These are phyloP conservation scores for Acrobasis consociella DNA, from an alignment of 2,888 invertebrate genomes.

Conservation along the genomic window DNA sequence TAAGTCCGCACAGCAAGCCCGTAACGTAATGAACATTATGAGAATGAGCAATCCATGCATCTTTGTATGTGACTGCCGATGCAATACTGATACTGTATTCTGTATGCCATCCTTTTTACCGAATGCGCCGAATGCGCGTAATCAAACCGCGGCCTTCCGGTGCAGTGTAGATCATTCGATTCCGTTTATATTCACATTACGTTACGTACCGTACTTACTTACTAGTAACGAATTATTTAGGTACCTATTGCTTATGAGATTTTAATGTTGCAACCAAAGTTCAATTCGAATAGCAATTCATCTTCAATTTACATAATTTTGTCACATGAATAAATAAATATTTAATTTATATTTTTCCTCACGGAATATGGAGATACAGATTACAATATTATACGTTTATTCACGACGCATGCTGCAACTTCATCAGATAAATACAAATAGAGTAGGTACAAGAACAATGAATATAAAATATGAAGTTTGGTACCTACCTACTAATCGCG, in stretches of 20 bases:
- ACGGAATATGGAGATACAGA: no score
- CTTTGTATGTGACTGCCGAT: constrained; percentile 12
- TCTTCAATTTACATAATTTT: not conserved
- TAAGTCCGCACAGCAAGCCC: constrained; percentile 4
- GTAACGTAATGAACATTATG: no score
- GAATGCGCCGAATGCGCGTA: constrained; percentile 25
- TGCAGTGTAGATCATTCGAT: constrained; percentile 17
- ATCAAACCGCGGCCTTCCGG: constrained; percentile 26
- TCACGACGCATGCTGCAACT: no score
- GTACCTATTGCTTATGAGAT: not conserved
- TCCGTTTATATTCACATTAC: constrained; percentile 13
- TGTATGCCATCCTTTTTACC: constrained; percentile 17
- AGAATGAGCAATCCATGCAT: constrained; percentile 1
- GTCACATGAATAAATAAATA: no score
- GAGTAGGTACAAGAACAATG: no score
- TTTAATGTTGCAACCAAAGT: not conserved
- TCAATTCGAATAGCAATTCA: not conserved
- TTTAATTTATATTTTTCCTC: no score
- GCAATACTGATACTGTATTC: constrained; percentile 7
- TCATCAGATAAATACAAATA: no score
- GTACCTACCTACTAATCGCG: no score
- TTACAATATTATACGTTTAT: no score
- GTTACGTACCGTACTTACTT: no score
- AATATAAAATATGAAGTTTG: no score
- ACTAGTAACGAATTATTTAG: not conserved